Percentiles rank a stretch among this genome's conserved stretches.
Evolutionary conservation across 2,113 vertebrate species (phyloP).

Genomic region (Aix galericulata): DNA sequence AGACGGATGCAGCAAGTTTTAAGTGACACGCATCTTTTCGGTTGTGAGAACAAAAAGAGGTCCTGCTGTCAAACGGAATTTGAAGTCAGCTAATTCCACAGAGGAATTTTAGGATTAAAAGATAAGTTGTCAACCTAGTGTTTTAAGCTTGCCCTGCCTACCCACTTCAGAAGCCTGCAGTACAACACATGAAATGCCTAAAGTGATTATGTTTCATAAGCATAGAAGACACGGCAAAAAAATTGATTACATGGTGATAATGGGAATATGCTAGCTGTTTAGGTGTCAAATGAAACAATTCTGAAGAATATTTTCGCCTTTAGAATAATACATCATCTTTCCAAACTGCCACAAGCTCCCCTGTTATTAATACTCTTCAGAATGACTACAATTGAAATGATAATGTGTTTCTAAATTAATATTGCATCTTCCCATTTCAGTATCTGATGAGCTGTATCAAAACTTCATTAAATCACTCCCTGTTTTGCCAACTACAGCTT

Average conservation of each 20-base stretch:
- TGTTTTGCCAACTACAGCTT: slow-evolving; percentile 53
- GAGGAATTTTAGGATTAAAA: slow-evolving; percentile 36
- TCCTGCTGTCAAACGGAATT: slow-evolving; percentile 24
- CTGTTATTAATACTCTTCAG: slow-evolving; percentile 64
- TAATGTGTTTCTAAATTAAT: slow-evolving; percentile 74
- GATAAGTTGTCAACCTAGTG: background rate
- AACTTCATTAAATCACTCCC: slow-evolving; percentile 74
- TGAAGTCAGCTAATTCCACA: background rate
- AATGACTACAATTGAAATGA: slow-evolving; percentile 66
- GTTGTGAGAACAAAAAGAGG: background rate
- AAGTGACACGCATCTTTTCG: background rate
- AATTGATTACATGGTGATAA: slow-evolving; percentile 50
- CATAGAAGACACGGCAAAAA: background rate
- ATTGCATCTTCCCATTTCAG: slow-evolving; percentile 65
- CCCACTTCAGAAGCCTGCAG: background rate
- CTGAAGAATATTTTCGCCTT: slow-evolving; percentile 60
- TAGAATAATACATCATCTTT: slow-evolving; percentile 61
- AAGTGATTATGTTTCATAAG: slow-evolving; percentile 25
- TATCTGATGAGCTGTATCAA: slow-evolving; percentile 74
- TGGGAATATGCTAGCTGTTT: slow-evolving; percentile 56
- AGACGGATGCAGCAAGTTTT: background rate
- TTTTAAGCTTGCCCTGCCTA: slow-evolving; percentile 5
- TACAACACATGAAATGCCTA: background rate
- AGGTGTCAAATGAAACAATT: slow-evolving; percentile 70
- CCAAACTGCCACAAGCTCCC: slow-evolving; percentile 53